These are phyloP conservation scores for Oxygymnocypris stewartii DNA, from an alignment of 2,113 vertebrate species.

Conservation along the genomic window DNA sequence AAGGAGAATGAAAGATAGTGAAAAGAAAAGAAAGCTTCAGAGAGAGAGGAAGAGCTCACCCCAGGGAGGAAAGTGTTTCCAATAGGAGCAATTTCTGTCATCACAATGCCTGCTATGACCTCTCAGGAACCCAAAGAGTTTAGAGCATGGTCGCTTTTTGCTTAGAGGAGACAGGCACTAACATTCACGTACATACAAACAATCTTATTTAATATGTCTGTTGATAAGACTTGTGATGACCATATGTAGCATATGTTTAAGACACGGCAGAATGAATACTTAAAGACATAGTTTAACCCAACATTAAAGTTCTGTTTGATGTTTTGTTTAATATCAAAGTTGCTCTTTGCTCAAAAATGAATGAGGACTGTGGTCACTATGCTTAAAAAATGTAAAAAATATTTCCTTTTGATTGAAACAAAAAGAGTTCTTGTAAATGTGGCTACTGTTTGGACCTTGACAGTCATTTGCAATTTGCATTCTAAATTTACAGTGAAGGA, in stretches of 20 bases:
- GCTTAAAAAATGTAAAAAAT: not conserved
- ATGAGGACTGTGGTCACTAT: not conserved
- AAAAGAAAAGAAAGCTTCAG: not conserved
- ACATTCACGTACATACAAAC: not conserved
- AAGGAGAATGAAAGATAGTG: not conserved
- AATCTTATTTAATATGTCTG: not conserved
- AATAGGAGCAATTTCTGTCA: slow-evolving; percentile 68
- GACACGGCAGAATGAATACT: not conserved
- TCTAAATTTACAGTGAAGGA: not conserved
- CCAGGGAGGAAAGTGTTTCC: slow-evolving; percentile 59
- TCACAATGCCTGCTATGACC: slow-evolving; percentile 68
- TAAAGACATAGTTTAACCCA: not conserved
- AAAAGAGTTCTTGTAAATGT: too few species aligned
- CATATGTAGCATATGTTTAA: not conserved
- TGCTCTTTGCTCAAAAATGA: not conserved
- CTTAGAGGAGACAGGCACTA: slow-evolving; percentile 33
- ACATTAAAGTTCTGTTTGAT: not conserved
- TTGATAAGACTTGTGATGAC: not conserved
- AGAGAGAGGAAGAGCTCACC: slow-evolving; percentile 37
- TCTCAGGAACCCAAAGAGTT: slow-evolving; percentile 62
- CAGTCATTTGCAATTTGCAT: not conserved
- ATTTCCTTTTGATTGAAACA: not conserved
- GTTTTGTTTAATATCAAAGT: not conserved
- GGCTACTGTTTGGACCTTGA: not conserved
- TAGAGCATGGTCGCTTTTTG: slow-evolving; percentile 57